Conservation (phyloP, 2,797 vertebrate species). For the Tapera naevia region DNA sequence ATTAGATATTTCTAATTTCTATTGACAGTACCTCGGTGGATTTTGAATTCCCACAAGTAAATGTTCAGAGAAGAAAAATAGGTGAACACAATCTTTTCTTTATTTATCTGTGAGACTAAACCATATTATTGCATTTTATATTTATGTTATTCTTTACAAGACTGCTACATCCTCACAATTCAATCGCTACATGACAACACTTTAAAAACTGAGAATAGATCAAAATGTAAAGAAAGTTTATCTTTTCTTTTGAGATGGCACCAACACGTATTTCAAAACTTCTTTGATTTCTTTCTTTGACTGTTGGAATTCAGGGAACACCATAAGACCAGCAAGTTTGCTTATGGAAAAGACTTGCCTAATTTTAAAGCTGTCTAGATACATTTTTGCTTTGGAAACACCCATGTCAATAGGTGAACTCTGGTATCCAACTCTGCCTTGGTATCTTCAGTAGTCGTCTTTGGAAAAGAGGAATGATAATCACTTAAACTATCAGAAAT, state of each 20-base stretch:
- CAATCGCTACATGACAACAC: constrained; percentile 39
- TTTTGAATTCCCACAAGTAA: constrained; percentile 61
- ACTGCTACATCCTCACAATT: constrained; percentile 28
- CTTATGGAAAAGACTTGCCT: not conserved
- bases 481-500: not conserved
- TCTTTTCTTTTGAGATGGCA: not conserved
- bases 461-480: not conserved
- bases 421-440: not conserved
- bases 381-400: not conserved
- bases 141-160: constrained; percentile 31
- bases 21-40: constrained; percentile 54
- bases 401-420: not conserved
- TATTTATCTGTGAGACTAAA: constrained; percentile 19
- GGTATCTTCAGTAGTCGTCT: not conserved
- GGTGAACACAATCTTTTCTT: constrained; percentile 27
- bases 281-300: not conserved
- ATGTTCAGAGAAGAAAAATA: constrained; percentile 43
- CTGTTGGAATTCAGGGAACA: not conserved
- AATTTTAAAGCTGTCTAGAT: not conserved
- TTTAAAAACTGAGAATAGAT: constrained; percentile 41
- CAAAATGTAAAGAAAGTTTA: not conserved
- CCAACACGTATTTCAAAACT: not conserved
- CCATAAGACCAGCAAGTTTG: not conserved
- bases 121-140: constrained; percentile 25
- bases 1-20: constrained; percentile 74